Percentiles rank a stretch among this genome's conserved stretches.
Evolutionary conservation across 2,797 vertebrate species (phyloP).

Genomic region (Pipistrellus kuhlii): DNA sequence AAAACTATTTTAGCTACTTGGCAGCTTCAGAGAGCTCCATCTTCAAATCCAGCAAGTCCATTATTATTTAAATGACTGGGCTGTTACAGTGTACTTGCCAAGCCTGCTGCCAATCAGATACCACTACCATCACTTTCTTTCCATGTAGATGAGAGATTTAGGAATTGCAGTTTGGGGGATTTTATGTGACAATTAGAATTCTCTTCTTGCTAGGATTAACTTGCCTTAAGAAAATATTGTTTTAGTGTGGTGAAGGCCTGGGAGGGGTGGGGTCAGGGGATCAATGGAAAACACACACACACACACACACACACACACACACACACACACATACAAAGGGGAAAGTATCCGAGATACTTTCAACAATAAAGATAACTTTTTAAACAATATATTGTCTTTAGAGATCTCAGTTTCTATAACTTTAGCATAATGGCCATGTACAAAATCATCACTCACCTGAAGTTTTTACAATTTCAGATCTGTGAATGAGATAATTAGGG

Average conservation of each 20-base stretch:
- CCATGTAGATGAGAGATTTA: conserved; percentile 12
- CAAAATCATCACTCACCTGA: background rate
- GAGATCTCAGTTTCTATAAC: conserved; percentile 11
- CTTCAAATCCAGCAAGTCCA: background rate
- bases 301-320: no score
- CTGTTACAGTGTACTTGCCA: background rate
- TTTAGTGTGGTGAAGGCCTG: background rate
- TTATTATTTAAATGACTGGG: background rate
- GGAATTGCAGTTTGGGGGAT: conserved; percentile 2
- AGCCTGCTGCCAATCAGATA: background rate
- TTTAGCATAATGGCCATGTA: background rate
- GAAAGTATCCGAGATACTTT: no score
- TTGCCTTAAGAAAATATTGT: conserved; percentile 18
- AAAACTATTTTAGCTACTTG: background rate
- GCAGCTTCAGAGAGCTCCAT: conserved; percentile 4
- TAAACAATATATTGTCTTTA: background rate
- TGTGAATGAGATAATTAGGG: background rate
- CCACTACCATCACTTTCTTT: background rate
- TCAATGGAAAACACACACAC: no score
- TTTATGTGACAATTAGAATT: conserved; percentile 22
- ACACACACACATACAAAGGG: no score
- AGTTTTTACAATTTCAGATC: background rate
- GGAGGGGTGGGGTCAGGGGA: no score
- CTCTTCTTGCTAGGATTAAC: conserved; percentile 16
- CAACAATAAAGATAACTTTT: no score